Base-by-base conservation (phyloP, 2,113 vertebrate genomes). In the Tachysurus fulvidraco region DNA sequence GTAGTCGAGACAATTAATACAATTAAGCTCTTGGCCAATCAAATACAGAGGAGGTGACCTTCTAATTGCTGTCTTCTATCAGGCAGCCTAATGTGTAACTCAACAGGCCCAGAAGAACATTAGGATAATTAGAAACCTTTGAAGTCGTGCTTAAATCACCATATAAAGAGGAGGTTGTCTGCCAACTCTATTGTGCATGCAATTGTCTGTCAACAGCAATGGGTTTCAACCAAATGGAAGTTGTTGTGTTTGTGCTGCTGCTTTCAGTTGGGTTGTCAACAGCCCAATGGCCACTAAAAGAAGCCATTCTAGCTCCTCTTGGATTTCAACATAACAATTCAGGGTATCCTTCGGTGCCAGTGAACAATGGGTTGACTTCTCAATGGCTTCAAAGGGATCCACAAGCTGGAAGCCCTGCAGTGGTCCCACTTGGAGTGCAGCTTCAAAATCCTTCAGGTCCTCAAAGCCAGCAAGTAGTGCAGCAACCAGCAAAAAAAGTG, bases 401-500 rank as follows among this genome's bases (percentile, higher is more conserved):
- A 1, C 74, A 28, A n/a, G 0, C 6, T 52, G 46, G 46, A 6
- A 57, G 41, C 41, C 2, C 19, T 19, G 19, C 8, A 23, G 73
- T 67, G 12, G n/a, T n/a, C n/a, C n/a, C n/a, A n/a, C n/a, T n/a
- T n/a, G n/a, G 11, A 44, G 14, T 79, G 14, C 41, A 19, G 14
- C 44, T 50, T 62, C 46, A 41, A 2, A 30, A 1, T 5, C 17
- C 57, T 83, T 2, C 57, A 25, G 59, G 4, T 55, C 57, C 23
- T 65, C 85, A 84, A 2, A 23, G 28, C 2, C 71, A 73, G 50
- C 78, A 83, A 74, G 6, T 74, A 16, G 5, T 80, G 11, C 81
- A 44, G 60, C 89, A 86, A 30, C 89, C 88, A 1, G 67, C 90
- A 41, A 83, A 87, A 77, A 88, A 88, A 54, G 85, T n/a, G 83